These are phyloP conservation scores for Euthynnus affinis DNA, from an alignment of 2,797 vertebrate species.

Conservation along the genomic window DNA sequence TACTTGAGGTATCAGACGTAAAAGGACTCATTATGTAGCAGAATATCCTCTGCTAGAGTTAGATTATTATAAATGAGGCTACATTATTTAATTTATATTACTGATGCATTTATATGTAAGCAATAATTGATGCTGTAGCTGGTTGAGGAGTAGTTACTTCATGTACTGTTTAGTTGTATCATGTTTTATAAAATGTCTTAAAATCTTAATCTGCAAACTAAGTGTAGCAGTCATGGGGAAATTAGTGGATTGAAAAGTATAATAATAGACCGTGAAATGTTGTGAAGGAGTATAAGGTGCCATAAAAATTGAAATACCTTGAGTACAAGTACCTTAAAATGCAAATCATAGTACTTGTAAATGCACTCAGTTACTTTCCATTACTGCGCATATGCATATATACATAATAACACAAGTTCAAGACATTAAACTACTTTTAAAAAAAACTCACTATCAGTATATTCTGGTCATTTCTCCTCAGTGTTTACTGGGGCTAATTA, in stretches of 20 bases:
- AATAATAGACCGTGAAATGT: no score
- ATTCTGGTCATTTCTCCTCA: not conserved
- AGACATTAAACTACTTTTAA: not conserved
- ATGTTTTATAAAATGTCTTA: not conserved
- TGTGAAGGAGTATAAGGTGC: no score
- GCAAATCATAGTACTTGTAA: not conserved
- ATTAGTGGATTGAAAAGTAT: not conserved
- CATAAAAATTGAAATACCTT: not conserved
- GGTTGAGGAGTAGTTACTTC: no score
- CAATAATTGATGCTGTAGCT: not conserved
- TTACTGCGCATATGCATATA: not conserved
- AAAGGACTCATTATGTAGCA: not conserved
- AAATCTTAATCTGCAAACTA: not conserved
- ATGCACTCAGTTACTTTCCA: not conserved
- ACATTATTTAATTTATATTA: not conserved
- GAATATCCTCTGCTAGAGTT: not conserved
- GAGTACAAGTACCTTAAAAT: not conserved
- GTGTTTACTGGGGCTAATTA: conserved; percentile 11
- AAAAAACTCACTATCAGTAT: not conserved
- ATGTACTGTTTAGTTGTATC: not conserved
- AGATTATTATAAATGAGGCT: not conserved
- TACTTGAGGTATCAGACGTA: not conserved
- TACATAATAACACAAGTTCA: not conserved
- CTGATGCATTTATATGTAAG: not conserved
- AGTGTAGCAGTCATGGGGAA: not conserved